Evolutionary conservation across 2,797 vertebrate species (phyloP), one percentile per base, ranked within the genome.

Genomic region (Neoniphon sammara): DNA sequence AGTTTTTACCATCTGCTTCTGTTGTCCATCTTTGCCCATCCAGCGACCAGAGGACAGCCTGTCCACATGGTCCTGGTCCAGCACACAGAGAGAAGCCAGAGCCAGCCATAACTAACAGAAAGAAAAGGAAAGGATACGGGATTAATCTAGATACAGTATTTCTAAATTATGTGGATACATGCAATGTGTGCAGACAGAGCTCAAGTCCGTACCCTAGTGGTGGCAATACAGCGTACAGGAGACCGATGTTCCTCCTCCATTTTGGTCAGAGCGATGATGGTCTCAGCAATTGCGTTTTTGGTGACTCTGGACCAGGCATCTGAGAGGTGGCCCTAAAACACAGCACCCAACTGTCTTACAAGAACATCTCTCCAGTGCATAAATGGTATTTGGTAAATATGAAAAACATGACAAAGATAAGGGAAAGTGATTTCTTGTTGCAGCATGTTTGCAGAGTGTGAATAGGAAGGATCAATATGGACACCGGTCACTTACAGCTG

Each of bases 1-100:
- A 23, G 12, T 39, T 76, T 91, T 92, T 87, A 99, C 98, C 98
- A 99, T 99, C 92, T 99, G 98, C 80, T 99, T 99, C 91, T 99
- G 98, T 66, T 99, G 98, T 46, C 98, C 98, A 0, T 99, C 98
- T 88, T 99, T 99, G 71, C 98, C 97, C 98, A 99, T 99, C 98
- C 98, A 99, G 75, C 98, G 96, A 64, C 98, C 98, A 1, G 98
- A 99, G 15, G 98, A 99, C 0, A 99, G 94, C 55, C 98, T 91
- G 88, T 99, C 98, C 1, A 99, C 98, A 1, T 99, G 98, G 86
- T 99, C 98, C 88, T 99, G 98, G 91, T 99, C 98, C 75, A 99
- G 95, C 20, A 99, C 98, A 72, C 98, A 99, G 27, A 99, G 94
- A 0, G 98, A 99, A 17, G 98, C 98, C 60, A 99, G 93, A 31